Evolutionary conservation across 2,113 vertebrate genomes (phyloP).

Genomic region (Thunnus maccoyii): DNA sequence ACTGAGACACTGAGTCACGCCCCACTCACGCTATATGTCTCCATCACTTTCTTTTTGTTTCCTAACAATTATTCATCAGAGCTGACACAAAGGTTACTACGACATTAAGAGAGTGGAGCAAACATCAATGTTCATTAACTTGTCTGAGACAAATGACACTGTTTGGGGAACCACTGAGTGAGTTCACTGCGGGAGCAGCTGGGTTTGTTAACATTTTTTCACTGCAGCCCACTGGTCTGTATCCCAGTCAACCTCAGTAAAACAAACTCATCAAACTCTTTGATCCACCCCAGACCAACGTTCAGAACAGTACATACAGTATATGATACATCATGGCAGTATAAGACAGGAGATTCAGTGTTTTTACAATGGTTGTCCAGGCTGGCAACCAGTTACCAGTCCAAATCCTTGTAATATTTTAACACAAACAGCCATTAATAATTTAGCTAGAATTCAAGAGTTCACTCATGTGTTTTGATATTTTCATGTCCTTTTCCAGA

Average conservation of each 20-base stretch:
- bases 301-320: background rate
- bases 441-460: no score
- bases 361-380: background rate
- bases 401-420: no score
- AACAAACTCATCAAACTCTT: background rate
- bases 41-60: conserved; percentile 7
- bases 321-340: background rate
- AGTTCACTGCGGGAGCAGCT: background rate
- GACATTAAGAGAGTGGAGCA: conserved; percentile 20
- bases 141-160: conserved; percentile 22
- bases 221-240: background rate
- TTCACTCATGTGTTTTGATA: no score
- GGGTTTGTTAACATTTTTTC: conserved; percentile 24
- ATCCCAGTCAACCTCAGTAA: conserved; percentile 3
- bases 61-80: conserved; percentile 13
- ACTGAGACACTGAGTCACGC: background rate
- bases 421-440: no score
- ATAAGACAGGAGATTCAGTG: no score
- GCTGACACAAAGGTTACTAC: conserved; percentile 42
- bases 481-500: no score
- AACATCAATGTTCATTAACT: conserved; percentile 36
- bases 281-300: background rate
- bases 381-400: no score
- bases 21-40: background rate
- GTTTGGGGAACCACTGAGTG: background rate